Base-by-base conservation (phyloP, 2,888 invertebrate species). In the Pherbina coryleti region DNA sequence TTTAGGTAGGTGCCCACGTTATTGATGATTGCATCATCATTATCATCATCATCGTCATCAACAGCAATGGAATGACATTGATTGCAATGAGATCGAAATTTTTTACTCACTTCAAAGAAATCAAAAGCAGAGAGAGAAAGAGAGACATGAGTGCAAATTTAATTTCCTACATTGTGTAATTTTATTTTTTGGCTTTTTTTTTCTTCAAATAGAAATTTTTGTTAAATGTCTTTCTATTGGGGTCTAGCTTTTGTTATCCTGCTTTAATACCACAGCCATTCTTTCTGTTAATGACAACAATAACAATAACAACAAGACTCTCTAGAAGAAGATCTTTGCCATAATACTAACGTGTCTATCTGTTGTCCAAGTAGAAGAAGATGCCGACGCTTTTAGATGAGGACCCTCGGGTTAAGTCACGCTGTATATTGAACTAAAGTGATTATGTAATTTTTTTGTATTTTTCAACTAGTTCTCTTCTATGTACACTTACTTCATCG, bases 371-470 rank as follows among this genome's bases (percentile, higher is more conserved):
- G 64, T 34, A 64, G 34, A 5, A n/a, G 34, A 44, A 19, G 11
- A 31, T 31, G 64, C 64, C 64, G 64, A 28, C 64, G 31, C 64
- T 64, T 64, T 67, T 67, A 22, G 67, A 44, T 44, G 67, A 22
- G 67, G 55, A 28, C 62, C 75, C 67, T 31, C 19, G 66, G 77
- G 79, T 69, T 66, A 75, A 78, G 78, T 79, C 79, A 79, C 79
- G 79, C 76, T 78, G 77, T 64, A 76, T 73, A 78, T 74, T 78
- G 69, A 69, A 22, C 73, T 31, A 69, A 76, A 69, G 76, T 79
- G 79, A 79, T 79, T 79, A 79, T 77, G 78, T 75, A 79, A 78
- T 78, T 79, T 71, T 22, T 49, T 62, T 44, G 11, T 44, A 2
- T 44, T 44, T 44, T 14, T 44, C 11, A 11, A 11, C 11, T 44